Evolutionary conservation across 2,888 invertebrate species (phyloP), one percentile per base, ranked within the genome.

Genomic region (Piscicola geometra): DNA sequence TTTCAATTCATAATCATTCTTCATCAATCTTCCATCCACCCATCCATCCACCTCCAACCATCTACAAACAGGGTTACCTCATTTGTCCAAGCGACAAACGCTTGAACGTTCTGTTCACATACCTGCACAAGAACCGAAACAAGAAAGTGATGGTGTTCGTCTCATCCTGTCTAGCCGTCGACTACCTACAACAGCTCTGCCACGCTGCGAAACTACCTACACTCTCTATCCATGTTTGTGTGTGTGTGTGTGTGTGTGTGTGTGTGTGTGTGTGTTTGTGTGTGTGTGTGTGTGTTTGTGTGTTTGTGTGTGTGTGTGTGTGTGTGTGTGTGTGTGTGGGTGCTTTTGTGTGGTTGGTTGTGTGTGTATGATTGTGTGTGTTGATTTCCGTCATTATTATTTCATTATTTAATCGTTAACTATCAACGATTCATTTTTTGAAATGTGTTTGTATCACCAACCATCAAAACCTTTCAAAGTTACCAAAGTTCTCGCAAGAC

Each of bases 131-230:
- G 87, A 97, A 97, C 84, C 89, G 91, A 72, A 92, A 92, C 88
- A 95, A 94, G 89, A 93, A 97, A 47, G 76, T 97, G 90, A 89
- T 89, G 89, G 97, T 98, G 1, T 99, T 99, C 88, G 92, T 98
- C 86, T 96, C 94, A 75, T 94, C 96, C 0, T 98, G 98, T 85
- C 92, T 95, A 91, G 92, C 96, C 12, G 98, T 98, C 56, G 96
- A 97, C 86, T 98, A 90, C 85, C 93, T 97, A 83, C 90, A 94
- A 83, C 97, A 98, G 83, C 88, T 99, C 9, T 90, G 99, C 81
- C 98, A 98, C 87, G 98, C 95, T 84, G 95, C 99, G 75, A 97
- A 98, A 87, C 86, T 99, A 66, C 93, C 95, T 2, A 96, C 96
- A 52, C 90, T 92, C 88, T 93, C 93, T 81, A 98, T 99, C 84